Conservation (phyloP, 2,113 vertebrate genomes). For the Pelecanus crispus region DNA sequence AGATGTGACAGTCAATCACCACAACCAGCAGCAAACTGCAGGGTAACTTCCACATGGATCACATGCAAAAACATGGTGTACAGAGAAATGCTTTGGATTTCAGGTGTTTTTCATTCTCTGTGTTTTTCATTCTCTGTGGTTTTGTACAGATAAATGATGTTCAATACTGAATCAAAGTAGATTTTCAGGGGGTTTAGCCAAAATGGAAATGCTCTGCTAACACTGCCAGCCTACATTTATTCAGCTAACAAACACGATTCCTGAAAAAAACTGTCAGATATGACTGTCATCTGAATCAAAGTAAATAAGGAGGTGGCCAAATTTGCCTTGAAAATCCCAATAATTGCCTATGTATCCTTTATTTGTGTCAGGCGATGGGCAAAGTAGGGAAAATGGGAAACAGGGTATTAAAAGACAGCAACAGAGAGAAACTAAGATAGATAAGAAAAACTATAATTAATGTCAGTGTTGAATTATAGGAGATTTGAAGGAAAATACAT, state of each 20-base stretch:
- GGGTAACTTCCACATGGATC: neutral
- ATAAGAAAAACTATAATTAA: slow-evolving; percentile 28
- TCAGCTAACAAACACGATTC: slow-evolving; percentile 1
- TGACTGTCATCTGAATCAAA: slow-evolving; percentile 3
- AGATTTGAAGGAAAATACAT: slow-evolving; percentile 5
- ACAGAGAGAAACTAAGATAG: neutral
- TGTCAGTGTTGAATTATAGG: neutral
- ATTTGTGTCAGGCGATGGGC: neutral
- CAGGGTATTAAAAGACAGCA: neutral
- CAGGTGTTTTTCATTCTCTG: neutral
- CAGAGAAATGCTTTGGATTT: neutral
- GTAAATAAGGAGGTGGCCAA: slow-evolving; percentile 28
- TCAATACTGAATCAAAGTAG: neutral
- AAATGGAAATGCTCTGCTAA: slow-evolving; percentile 1
- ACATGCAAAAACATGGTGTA: fast-evolving
- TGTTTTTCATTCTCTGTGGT: neutral
- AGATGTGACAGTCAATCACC: neutral
- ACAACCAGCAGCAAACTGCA: neutral
- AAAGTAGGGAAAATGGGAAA: slow-evolving; percentile 12
- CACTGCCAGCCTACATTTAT: neutral
- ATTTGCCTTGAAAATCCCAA: neutral
- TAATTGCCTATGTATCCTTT: neutral
- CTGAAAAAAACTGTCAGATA: slow-evolving; percentile 28
- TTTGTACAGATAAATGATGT: neutral
- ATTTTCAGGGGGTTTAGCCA: neutral